Evolutionary conservation across 2,113 vertebrate genomes (phyloP), one percentile per base, ranked within the genome.

Genomic region (Picathartes gymnocephalus): DNA sequence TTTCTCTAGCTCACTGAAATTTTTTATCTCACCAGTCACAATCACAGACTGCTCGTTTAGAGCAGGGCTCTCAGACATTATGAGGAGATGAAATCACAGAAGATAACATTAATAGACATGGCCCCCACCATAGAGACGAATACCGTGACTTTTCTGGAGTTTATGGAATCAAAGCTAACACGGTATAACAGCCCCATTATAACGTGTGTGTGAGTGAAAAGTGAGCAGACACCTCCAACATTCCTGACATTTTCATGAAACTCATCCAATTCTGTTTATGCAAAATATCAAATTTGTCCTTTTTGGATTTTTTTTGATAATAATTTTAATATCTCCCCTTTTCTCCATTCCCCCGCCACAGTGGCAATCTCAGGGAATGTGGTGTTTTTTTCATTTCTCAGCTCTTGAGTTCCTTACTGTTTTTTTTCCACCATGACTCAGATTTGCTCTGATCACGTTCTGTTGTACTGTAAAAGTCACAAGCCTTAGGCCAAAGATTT

Each of bases 21-120:
- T 96, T 96, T 90, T 96, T 96, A 96, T 97, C 96, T 97, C 80
- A 5, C 79, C 58, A 57, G 91, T 82, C 89, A 96, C 81, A 94
- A 96, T 95, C 94, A 91, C 86, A 93, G 85, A 10, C 90, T 91
- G 79, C 81, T 91, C 11, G 71, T 85, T 93, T 94, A 93, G 80
- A 94, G 92, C 93, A 58, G 74, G 87, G 84, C 88, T 95, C 96
- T 96, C 86, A 95, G 95, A 84, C 89, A 40, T 88, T 88, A 93
- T 57, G 79, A 78, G 91, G 71, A 96, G 96, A 96, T 96, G 94
- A 88, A 97, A 97, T 96, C 95, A 90, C 61, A 56, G 68, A 89
- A 95, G 89, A 95, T 95, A 95, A 80, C 93, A 87, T 94, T 95
- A 94, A 95, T 84, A 84, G 94, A 74, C 85, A 57, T 65, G 86